phyloP scores from a whole-genome alignment of 1,140 invertebrate genomes.

The Hesperophylax magnus region DNA sequence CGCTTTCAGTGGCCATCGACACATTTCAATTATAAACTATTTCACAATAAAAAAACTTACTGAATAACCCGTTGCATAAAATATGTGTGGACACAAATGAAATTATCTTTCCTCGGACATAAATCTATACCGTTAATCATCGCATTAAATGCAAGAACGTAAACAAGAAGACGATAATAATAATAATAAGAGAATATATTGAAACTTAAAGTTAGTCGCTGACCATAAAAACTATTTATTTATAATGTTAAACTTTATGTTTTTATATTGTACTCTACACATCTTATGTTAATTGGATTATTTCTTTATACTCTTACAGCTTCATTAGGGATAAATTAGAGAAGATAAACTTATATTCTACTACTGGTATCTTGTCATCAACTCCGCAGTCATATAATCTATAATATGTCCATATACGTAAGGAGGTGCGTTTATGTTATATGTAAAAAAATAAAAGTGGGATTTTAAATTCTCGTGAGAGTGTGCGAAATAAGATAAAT shows the following conservation, averaged over 20 bases:
- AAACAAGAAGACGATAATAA: slow-evolving; percentile 35
- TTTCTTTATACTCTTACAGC: slow-evolving; percentile 39
- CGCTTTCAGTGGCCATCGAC: slow-evolving; percentile 27
- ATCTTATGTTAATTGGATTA: slow-evolving; percentile 43
- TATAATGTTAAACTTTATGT: slow-evolving; percentile 17
- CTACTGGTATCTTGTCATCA: slow-evolving; percentile 47
- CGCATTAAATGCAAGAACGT: slow-evolving; percentile 47
- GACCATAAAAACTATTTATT: slow-evolving; percentile 30
- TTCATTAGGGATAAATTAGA: slow-evolving; percentile 30
- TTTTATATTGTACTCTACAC: slow-evolving; percentile 47
- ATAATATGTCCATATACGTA: slow-evolving; percentile 21
- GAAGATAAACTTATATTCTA: slow-evolving; percentile 40
- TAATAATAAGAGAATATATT: slow-evolving; percentile 22
- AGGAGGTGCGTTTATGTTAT: slow-evolving; percentile 32
- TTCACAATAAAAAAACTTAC: slow-evolving; percentile 2
- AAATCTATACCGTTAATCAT: slow-evolving; percentile 19
- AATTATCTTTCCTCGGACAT: background rate
- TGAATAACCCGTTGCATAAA: slow-evolving; percentile 31
- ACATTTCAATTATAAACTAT: slow-evolving; percentile 26
- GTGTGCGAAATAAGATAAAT: slow-evolving; percentile 25
- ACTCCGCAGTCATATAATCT: slow-evolving; percentile 6
- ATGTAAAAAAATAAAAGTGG: slow-evolving; percentile 33
- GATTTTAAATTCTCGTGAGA: slow-evolving; percentile 4
- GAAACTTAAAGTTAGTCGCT: slow-evolving; percentile 33
- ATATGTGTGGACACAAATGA: slow-evolving; percentile 29